Conservation (phyloP, 2,888 invertebrate genomes). For the Cerastis leucographa region DNA sequence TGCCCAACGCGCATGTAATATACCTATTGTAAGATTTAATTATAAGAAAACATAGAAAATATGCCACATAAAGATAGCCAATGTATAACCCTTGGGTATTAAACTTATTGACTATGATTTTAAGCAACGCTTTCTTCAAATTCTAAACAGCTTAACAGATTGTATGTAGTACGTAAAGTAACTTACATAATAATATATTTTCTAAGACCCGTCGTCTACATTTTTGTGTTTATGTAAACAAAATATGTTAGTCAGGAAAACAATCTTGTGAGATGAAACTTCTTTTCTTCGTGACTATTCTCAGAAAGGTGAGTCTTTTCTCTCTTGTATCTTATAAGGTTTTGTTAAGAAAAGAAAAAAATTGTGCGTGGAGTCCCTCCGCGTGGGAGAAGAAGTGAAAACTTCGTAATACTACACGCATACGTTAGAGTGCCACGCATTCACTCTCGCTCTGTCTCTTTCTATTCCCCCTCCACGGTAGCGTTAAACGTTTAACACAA, state of each 20-base stretch:
- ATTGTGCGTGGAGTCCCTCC: too few species aligned
- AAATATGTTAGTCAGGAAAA: conserved; percentile 11
- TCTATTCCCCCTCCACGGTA: too few species aligned
- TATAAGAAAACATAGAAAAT: conserved; percentile 37
- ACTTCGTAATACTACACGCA: too few species aligned
- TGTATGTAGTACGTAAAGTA: neutral
- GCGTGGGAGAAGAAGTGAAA: too few species aligned
- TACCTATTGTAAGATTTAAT: neutral
- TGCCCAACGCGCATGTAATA: neutral
- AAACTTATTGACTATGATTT: conserved; percentile 2
- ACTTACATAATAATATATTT: neutral
- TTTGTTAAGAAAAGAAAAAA: neutral
- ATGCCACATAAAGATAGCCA: conserved; percentile 39
- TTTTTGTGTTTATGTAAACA: neutral
- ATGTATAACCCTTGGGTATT: neutral
- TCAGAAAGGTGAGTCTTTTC: neutral
- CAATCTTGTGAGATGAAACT: neutral
- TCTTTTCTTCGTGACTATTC: neutral
- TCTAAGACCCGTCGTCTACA: neutral
- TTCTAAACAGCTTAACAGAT: conserved; percentile 13
- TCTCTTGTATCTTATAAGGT: neutral
- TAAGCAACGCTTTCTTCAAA: neutral
- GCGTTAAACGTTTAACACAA: too few species aligned
- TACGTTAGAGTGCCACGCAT: too few species aligned
- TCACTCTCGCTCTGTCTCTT: too few species aligned